These are phyloP conservation scores for Zophobas morio DNA, from an alignment of 1,140 invertebrate species.

Conservation along the genomic window DNA sequence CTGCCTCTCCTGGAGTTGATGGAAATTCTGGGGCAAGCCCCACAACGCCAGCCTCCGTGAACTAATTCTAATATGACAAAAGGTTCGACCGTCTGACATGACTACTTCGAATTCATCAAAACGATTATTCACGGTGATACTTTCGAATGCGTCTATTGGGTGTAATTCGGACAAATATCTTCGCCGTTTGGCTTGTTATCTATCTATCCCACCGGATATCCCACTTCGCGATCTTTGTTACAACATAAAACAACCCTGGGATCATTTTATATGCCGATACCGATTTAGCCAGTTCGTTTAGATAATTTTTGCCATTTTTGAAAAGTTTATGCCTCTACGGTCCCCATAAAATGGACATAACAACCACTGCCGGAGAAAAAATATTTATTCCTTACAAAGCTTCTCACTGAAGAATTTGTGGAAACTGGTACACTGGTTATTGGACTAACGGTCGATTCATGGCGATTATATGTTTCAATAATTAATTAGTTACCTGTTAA, in stretches of 20 bases:
- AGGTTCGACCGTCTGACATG: conserved; percentile 8
- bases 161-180: conserved; percentile 51
- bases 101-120: conserved; percentile 39
- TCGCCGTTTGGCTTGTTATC: conserved; percentile 54
- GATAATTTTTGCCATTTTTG: conserved; percentile 27
- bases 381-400: no score
- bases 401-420: no score
- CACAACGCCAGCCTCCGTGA: conserved; percentile 16
- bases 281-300: conserved; percentile 36
- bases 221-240: conserved; percentile 39
- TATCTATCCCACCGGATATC: conserved; percentile 48
- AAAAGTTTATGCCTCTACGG: conserved; percentile 22
- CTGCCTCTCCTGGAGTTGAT: conserved; percentile 32
- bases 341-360: conserved; percentile 27
- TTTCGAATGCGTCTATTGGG: conserved; percentile 49
- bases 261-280: conserved; percentile 45
- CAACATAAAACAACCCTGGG: conserved; percentile 43
- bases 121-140: conserved; percentile 40
- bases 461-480: no score
- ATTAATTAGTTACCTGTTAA: no score
- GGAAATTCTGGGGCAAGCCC: conserved; percentile 35
- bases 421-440: no score
- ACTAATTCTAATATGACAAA: conserved; percentile 45
- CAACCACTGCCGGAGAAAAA: background rate
- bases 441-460: no score